Conservation (phyloP, 2,113 vertebrate genomes). For the Serilophus lunatus region DNA sequence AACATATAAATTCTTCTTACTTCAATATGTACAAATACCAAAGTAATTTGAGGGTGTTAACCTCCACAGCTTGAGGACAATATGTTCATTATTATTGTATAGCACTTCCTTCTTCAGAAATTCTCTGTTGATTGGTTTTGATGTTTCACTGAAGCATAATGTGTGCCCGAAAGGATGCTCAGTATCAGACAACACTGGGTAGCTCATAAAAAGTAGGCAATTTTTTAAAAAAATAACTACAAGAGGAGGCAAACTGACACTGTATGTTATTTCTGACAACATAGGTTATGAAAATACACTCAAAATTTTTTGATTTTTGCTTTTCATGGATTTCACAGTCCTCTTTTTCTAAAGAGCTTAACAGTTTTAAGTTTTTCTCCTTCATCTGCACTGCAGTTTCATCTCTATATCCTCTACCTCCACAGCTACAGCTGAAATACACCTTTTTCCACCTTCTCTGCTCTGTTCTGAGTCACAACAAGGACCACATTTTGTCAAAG, state of each 20-base stretch:
- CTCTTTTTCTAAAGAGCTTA: not conserved
- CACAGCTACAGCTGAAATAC: not conserved
- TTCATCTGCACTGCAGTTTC: not conserved
- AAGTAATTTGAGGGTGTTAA: conserved; percentile 31
- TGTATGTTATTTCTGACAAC: not conserved
- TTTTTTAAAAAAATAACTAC: not conserved
- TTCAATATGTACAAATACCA: conserved; percentile 31
- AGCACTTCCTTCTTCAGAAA: conserved; percentile 5
- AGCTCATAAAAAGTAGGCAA: not conserved
- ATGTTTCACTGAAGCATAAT: not conserved
- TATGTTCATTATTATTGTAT: not conserved
- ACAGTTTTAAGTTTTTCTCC: not conserved
- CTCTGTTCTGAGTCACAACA: not conserved
- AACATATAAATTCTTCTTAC: conserved; percentile 31
- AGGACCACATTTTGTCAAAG: not conserved
- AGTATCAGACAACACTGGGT: not conserved
- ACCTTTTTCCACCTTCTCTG: not conserved
- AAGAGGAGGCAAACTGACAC: not conserved
- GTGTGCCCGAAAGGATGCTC: not conserved
- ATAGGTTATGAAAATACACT: not conserved
- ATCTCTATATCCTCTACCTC: not conserved
- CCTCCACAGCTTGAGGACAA: conserved; percentile 28
- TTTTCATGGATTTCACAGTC: not conserved
- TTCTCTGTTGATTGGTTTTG: not conserved
- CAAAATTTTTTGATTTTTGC: not conserved